Evolutionary conservation across 1,140 invertebrate genomes (phyloP), one percentile per base, ranked within the genome.

Genomic region (Wiebesia pumilae): DNA sequence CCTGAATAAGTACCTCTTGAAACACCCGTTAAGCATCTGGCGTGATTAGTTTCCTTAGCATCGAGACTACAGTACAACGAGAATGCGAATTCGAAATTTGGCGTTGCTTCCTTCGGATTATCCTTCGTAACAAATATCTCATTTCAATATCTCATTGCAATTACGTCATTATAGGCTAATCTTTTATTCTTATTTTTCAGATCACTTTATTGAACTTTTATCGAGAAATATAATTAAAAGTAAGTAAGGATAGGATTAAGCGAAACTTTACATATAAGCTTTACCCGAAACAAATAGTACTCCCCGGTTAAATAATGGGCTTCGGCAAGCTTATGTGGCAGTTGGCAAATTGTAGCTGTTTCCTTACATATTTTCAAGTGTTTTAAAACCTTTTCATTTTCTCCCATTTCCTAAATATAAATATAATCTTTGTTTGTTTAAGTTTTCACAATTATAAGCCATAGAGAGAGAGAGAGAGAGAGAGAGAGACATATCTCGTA

Each of bases 251-350:
- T 47, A 54, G 19, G 9, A 54, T n/a, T 65, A 4, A 65, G n/a
- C n/a, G 16, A 62, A 62, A 62, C 24, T 19, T 21, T 21, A 16
- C 24, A 33, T n/a, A 7, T 38, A 1, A 35, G 30, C 27, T 35
- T 78, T 80, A 92, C 91, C 83, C 87, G 88, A 24, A 47, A 87
- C 21, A 92, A 83, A 73, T 89, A 88, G 81, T 91, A 85, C 62
- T 92, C 88, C 30, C 91, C 92, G 4, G 81, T 89, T 19, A 88
- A 86, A 33, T 83, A 91, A 65, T 92, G 86, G 24, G 90, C 91
- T 24, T 91, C 82, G 0, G 92, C 91, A 10, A 90, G 86, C 71
- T 90, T 90, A 16, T 80, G 40, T 27, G 62, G 19, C 0, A 92
- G 81, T 19, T 87, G 38, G 24, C 77, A 90, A 14, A 89, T n/a